Evolutionary conservation across 2,888 invertebrate species (phyloP), one percentile per base, ranked within the genome.

Genomic region (Drosophila percnosoma): DNA sequence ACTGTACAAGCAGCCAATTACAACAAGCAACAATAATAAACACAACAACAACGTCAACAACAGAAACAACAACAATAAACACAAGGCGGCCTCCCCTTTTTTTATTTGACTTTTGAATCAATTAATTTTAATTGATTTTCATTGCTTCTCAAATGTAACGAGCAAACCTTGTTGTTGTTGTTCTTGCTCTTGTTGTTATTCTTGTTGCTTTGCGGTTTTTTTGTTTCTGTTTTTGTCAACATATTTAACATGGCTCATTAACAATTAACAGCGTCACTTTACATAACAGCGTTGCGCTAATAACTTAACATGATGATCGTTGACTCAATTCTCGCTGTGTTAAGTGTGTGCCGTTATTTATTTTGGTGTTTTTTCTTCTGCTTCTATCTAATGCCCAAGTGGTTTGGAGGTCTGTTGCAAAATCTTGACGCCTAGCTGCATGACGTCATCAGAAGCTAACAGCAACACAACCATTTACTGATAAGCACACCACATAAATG

Each of bases 101-200:
- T 73, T 73, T 76, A 80, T 85, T 89, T 83, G 90, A 78, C 83
- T 82, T 88, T 85, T 85, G 77, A 77, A 87, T 82, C 87, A 90
- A 90, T 90, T 90, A 90, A 90, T 78, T 91, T 90, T 87, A 91
- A 91, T 90, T 90, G 89, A 87, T 90, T 90, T 88, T 90, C 90
- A 90, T 90, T 90, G 89, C 83, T 85, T 77, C 78, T 82, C 83
- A 72, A 78, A 88, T 85, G 82, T 80, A 80, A 70, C 62, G 52
- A 62, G 60, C 65, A 53, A 80, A 36, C 42, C 71, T 66, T 72
- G 64, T 65, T 71, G 27, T 27, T 64, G 13, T 62, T 49, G 51
- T 66, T 78, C 53, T 62, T 75, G 45, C 54, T 64, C 29, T 59
- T 73, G 58, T 63, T 71, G 48, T 42, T 21, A 11, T 54, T 66